Evolutionary conservation across 2,797 vertebrate species (phyloP).

Genomic region (Semotilus atromaculatus): DNA sequence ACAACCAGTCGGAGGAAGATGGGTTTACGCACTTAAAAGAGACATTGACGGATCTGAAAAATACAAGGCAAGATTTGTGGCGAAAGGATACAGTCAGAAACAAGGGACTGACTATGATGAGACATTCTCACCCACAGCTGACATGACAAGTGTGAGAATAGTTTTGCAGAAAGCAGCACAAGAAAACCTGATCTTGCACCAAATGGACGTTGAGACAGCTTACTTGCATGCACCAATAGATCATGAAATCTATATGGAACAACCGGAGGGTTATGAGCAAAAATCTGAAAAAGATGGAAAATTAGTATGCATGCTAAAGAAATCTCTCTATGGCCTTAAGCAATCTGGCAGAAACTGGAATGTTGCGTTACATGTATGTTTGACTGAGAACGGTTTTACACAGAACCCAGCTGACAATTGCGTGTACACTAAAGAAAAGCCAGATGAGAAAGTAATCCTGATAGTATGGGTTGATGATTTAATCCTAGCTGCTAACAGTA

Average conservation of each 20-base stretch:
- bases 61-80: no score
- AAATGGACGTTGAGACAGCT: no score
- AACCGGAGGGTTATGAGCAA: not conserved
- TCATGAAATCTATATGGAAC: not conserved
- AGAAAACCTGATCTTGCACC: no score
- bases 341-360: slow-evolving; percentile 45
- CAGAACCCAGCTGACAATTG: not conserved
- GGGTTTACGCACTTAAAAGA: not conserved
- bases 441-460: no score
- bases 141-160: no score
- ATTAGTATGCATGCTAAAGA: not conserved
- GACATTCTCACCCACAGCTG: no score
- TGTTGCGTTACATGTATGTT: slow-evolving; percentile 17
- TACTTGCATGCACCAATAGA: not conserved
- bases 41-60: not conserved
- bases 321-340: slow-evolving; percentile 10
- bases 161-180: no score
- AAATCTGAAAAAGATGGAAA: not conserved
- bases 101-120: no score
- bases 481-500: no score
- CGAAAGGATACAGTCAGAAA: no score
- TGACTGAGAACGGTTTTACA: not conserved
- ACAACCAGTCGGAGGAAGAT: not conserved
- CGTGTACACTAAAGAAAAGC: no score
- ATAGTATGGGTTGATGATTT: no score